phyloP scores from a whole-genome alignment of 2,888 invertebrate species.

The Eilema caniola region DNA sequence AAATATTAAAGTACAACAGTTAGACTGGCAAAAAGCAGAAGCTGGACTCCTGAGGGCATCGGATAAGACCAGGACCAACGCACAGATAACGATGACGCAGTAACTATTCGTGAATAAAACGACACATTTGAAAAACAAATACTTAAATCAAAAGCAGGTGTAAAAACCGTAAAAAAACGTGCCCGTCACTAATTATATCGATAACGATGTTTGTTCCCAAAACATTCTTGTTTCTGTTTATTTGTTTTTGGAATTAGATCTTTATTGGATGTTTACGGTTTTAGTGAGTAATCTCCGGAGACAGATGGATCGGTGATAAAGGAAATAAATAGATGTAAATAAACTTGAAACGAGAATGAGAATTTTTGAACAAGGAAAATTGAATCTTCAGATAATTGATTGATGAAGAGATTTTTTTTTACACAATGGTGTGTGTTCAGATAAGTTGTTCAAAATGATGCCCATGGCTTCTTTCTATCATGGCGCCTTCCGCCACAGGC shows the following conservation, averaged over 20 bases:
- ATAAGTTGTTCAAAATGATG: too few relatives aligned
- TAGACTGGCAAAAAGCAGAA: too few relatives aligned
- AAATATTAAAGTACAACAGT: too few relatives aligned
- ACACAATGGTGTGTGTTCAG: too few relatives aligned
- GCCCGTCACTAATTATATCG: slow-evolving; percentile 19
- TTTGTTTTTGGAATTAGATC: slow-evolving; percentile 10
- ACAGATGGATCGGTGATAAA: slow-evolving; percentile 6
- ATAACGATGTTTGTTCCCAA: slow-evolving; percentile 22
- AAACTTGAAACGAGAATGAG: neutral
- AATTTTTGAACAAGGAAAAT: too few relatives aligned
- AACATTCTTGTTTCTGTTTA: slow-evolving; percentile 18
- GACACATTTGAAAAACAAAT: neutral
- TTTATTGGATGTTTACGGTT: slow-evolving; percentile 9
- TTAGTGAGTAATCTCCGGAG: neutral
- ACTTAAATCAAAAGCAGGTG: slow-evolving; percentile 5
- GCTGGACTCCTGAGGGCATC: too few relatives aligned
- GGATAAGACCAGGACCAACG: too few relatives aligned
- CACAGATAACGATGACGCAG: too few relatives aligned
- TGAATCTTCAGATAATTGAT: too few relatives aligned
- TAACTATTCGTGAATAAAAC: neutral
- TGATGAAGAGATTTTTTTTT: too few relatives aligned
- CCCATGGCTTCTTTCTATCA: too few relatives aligned
- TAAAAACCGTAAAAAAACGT: slow-evolving; percentile 11
- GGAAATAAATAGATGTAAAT: neutral
- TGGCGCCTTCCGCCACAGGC: too few relatives aligned